phyloP scores from a whole-genome alignment of 2,113 vertebrate species.

The Nicator chloris region DNA sequence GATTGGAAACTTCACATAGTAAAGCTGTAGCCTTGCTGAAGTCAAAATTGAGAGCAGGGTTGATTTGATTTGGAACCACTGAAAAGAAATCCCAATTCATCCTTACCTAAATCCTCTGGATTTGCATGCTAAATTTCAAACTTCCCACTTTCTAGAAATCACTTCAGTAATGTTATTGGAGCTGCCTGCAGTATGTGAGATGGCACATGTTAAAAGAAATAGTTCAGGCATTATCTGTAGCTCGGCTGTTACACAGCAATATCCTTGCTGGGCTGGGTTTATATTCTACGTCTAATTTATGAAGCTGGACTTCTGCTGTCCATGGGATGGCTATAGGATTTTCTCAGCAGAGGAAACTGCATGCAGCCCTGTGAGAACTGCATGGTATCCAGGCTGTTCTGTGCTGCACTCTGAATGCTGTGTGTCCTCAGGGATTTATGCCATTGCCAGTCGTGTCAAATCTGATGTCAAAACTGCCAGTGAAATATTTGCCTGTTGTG shows the following conservation, averaged over 20 bases:
- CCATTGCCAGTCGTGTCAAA: neutral
- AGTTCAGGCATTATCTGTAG: neutral
- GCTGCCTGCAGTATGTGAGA: neutral
- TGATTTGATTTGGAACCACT: neutral
- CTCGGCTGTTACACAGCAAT: neutral
- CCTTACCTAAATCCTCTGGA: neutral
- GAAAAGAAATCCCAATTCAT: neutral
- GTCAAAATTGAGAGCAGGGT: neutral
- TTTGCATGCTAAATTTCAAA: neutral
- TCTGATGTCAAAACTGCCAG: neutral
- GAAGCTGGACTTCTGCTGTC: neutral
- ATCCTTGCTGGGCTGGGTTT: neutral
- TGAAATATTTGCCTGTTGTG: neutral
- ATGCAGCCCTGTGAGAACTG: neutral
- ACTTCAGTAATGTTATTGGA: neutral
- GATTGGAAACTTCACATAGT: neutral
- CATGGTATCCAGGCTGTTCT: fast-evolving
- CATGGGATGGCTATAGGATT: neutral
- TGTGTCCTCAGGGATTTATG: neutral
- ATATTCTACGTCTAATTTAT: neutral
- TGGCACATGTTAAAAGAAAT: neutral
- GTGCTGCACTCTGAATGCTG: neutral
- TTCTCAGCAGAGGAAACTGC: neutral
- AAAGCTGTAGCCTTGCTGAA: neutral
- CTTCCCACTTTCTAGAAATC: neutral